Conservation (phyloP, 2,888 invertebrate species). For the Meandrusa payeni region DNA sequence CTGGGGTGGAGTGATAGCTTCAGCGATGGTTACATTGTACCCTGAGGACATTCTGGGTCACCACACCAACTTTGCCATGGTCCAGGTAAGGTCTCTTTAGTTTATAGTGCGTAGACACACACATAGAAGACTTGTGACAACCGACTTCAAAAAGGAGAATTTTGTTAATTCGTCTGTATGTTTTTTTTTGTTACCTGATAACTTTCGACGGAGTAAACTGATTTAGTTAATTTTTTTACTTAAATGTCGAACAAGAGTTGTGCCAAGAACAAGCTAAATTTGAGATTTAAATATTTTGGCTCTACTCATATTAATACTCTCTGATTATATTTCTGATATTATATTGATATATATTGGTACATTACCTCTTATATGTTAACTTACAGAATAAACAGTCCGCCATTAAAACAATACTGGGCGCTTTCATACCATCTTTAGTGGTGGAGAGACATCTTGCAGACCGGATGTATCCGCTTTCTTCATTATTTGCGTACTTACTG, state of each 20-base stretch:
- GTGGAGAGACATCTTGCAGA: slow-evolving; percentile 69
- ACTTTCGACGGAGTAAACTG: too few species aligned
- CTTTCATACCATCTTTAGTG: slow-evolving; percentile 72
- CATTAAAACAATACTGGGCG: slow-evolving; percentile 53
- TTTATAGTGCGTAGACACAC: neutral
- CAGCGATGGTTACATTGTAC: slow-evolving; percentile 75
- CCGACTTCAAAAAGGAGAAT: too few species aligned
- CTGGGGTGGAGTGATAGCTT: slow-evolving; percentile 86
- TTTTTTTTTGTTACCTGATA: too few species aligned
- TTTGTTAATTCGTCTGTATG: too few species aligned
- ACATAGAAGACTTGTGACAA: too few species aligned
- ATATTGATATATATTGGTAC: too few species aligned
- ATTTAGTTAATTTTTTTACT: neutral
- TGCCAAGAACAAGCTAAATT: too few species aligned
- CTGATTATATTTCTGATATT: too few species aligned
- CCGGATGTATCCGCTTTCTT: slow-evolving; percentile 69
- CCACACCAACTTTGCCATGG: slow-evolving; percentile 46
- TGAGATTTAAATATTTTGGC: too few species aligned
- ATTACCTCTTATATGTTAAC: too few species aligned
- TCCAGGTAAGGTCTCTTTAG: slow-evolving; percentile 34
- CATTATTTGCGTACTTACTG: slow-evolving; percentile 37
- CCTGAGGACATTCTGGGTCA: slow-evolving; percentile 71
- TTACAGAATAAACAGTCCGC: slow-evolving; percentile 39
- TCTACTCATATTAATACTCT: too few species aligned
- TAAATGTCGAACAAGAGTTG: too few species aligned